Conservation (phyloP, 1,140 invertebrate genomes). For the Atta colombica region DNA sequence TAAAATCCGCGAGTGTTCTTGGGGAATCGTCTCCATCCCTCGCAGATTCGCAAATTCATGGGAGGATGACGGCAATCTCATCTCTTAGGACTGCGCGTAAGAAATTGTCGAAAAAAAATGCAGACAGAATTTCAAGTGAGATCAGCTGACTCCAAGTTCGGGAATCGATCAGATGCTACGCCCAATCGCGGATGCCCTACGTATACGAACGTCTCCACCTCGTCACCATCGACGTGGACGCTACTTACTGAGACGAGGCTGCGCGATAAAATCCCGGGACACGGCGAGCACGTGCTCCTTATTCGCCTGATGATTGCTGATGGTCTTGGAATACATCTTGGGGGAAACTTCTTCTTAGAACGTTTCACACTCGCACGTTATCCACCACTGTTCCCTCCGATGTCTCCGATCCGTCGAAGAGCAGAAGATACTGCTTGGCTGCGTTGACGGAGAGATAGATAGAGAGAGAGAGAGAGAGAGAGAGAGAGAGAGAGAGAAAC, state of each 20-base stretch:
- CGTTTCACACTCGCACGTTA: conserved; percentile 81
- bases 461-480: conserved; percentile 61
- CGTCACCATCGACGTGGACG: not conserved
- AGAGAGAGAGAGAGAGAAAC: conserved; percentile 74
- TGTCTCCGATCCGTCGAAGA: conserved; percentile 68
- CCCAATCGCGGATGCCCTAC: conserved; percentile 70
- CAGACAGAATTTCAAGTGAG: not conserved
- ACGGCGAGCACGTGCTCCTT: conserved; percentile 96
- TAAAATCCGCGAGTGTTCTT: not conserved
- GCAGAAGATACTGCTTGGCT: conserved; percentile 86
- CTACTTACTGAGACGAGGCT: conserved; percentile 98
- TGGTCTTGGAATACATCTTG: conserved; percentile 81
- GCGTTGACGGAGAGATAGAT: conserved; percentile 80
- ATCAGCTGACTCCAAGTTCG: conserved; percentile 83
- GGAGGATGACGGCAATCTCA: not conserved
- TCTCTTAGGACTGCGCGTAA: not conserved
- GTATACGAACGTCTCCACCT: not conserved
- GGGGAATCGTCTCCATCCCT: not conserved
- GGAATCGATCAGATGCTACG: conserved; percentile 83
- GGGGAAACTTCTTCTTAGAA: conserved; percentile 77
- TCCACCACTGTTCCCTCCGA: conserved; percentile 73
- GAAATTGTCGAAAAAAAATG: not conserved
- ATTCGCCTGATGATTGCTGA: conserved; percentile 87
- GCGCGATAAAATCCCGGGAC: conserved; percentile 98
- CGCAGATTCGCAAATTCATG: not conserved